Base-by-base conservation (phyloP, 2,888 invertebrate genomes). In the Metellina segmentata region DNA sequence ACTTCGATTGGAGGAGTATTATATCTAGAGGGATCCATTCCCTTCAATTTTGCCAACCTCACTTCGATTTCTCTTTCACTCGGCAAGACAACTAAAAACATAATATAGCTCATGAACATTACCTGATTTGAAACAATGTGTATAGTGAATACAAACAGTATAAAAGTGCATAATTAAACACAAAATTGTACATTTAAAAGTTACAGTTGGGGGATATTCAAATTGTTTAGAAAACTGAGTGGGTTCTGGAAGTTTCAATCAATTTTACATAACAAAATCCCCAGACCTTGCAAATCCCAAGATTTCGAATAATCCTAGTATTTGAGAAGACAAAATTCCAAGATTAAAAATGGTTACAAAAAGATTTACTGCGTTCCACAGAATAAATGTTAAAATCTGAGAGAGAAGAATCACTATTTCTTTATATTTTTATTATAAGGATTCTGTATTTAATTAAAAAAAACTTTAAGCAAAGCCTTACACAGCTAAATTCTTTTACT, bases 31-130 rank as follows among this genome's bases (percentile, higher is more conserved):
- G 93, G 93, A 85, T 93, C 93, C 51, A 93, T 93, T 49, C 93
- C 93, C 86, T 93, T 93, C 11, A 93, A 75, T 51, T 88, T 92
- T 34, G 93, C 93, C 61, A 93, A 82, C 19, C 93, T 93, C 83
- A 93, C 93, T 89, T 93, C 93, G 52, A 93, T 89, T 92, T 93
- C 93, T 69, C 82, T 85, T 70, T 93, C 92, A 85, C 89, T 89
- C 8, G 86, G 89, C 19, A 85, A 61, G 7, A 49, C 71, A 20
- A 72, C 92, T 81, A 87, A 85, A 85, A n/a, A 77, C 13, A 49
- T 20, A 72, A 16, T 61, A 8, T 61, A 11, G 8, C 1, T 11
- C 6, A 61, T 61, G 13, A 61, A 61, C 61, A 61, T 5, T 11
- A 61, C 1, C 13, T 61, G 13, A 61, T 61, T 13, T 11, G 8